Conservation (phyloP, 2,113 vertebrate species). For the Hemichromis elongatus region DNA sequence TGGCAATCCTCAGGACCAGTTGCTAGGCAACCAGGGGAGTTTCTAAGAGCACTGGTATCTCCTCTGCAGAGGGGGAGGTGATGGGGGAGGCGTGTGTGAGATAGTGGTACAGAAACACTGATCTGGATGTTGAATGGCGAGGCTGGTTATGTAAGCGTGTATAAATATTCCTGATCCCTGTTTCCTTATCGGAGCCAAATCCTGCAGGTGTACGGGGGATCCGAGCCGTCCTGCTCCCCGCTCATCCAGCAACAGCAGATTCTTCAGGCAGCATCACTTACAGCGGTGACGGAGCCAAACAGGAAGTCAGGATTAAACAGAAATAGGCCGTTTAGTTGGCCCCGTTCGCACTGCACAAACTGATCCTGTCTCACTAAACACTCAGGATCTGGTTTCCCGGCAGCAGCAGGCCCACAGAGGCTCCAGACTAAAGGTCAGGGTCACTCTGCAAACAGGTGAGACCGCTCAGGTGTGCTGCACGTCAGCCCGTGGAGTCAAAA, state of each 20-base stretch:
- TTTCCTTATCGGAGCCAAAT: background rate
- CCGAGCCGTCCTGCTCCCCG: background rate
- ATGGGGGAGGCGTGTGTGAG: background rate
- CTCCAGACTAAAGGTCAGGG: background rate
- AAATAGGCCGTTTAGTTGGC: background rate
- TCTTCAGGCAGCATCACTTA: background rate
- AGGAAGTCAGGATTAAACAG: background rate
- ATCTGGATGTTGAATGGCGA: background rate
- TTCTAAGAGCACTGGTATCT: conserved; percentile 41
- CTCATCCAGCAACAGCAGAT: background rate
- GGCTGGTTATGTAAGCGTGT: conserved; percentile 3
- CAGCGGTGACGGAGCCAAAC: background rate
- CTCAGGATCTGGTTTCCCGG: background rate
- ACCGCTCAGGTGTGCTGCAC: fast-evolving
- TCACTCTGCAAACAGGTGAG: background rate
- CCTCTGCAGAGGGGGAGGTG: background rate
- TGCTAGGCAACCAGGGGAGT: conserved; percentile 50
- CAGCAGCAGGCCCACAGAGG: background rate
- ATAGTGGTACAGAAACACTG: background rate
- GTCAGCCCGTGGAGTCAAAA: background rate
- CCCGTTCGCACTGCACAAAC: background rate
- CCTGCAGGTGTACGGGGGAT: background rate
- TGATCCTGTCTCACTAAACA: background rate
- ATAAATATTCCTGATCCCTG: conserved; percentile 20
- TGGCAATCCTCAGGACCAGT: conserved; percentile 25